Evolutionary conservation across 2,113 vertebrate genomes (phyloP).

Genomic region (Ammodytes marinus): DNA sequence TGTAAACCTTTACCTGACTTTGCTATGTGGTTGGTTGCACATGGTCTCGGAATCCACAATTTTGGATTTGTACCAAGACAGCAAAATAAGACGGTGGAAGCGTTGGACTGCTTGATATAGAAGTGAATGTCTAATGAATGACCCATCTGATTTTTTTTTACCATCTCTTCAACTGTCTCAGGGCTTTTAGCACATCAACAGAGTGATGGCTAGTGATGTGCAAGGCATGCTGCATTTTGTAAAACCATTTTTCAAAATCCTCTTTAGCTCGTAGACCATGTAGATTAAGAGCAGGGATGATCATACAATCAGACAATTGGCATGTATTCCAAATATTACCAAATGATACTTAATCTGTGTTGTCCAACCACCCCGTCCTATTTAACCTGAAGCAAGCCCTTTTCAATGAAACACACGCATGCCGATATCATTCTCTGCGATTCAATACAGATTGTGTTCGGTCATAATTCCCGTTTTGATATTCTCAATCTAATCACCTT

Average conservation of each 20-base stretch:
- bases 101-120: background rate
- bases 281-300: conserved; percentile 56
- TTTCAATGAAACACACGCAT: background rate
- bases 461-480: conserved; percentile 70
- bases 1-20: conserved; percentile 22
- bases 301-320: conserved; percentile 49
- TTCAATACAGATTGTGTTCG: conserved; percentile 51
- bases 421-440: conserved; percentile 23
- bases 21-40: background rate
- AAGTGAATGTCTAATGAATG: background rate
- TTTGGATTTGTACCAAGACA: background rate
- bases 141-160: background rate
- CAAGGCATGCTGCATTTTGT: conserved; percentile 29
- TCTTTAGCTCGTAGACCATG: conserved; percentile 51
- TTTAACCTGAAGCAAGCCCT: conserved; percentile 15
- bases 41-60: background rate
- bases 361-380: background rate
- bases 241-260: conserved; percentile 58
- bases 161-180: background rate
- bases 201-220: background rate
- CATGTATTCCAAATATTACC: conserved; percentile 8
- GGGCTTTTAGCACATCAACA: background rate
- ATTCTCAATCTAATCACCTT: conserved; percentile 80
- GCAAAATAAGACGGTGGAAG: background rate
- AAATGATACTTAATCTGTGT: conserved; percentile 18